Base-by-base conservation (phyloP, 2,797 vertebrate genomes). In the Sardinella longiceps region DNA sequence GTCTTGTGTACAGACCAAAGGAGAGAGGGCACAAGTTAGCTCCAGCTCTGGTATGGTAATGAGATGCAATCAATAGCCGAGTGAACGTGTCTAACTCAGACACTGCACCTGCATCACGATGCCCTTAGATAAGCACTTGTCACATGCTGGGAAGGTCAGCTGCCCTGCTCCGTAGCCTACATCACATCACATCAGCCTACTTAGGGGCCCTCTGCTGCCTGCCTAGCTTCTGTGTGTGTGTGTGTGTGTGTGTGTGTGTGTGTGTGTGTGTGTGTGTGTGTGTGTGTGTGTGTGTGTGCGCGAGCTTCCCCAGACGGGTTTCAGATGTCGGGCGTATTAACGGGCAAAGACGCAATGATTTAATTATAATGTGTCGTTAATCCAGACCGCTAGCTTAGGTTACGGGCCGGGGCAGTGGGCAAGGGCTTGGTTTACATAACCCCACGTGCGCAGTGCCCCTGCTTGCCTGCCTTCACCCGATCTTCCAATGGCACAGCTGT, bases 361-460 rank as follows among this genome's bases (percentile, higher is more conserved):
- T 97, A 97, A 98, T 99, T 94, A 98, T 97, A 96, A 95, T 90
- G 95, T 77, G 95, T 94, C 89, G 93, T 95, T 93, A 95, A 95
- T 94, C 95, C 95, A 96, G 94, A 93, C 92, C 91, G 58, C 87
- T 82, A 94, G 96, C 95, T 96, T 96, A 91, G 86, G 94, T 97
- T 98, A 97, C 97, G 88, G 90, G 83, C 90, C 88, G 85, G 85
- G 82, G 84, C 83, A 92, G 83, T 87, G 39, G 90, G 89, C 87
- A 91, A 86, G 70, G 92, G 96, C 94, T 94, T 95, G 82, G 94
- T 95, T 98, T 97, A 96, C 96, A 94, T 93, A 93, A 91, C 92
- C 93, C 37, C 60, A 14, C 5, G 6, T 80, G 87, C 93, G 94
- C 95, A 90, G 91, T 77, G 80, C 81, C 91, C 92, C 87, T 90